phyloP scores from a whole-genome alignment of 2,797 vertebrate genomes.

The Cryptoblepharus egeriae region DNA sequence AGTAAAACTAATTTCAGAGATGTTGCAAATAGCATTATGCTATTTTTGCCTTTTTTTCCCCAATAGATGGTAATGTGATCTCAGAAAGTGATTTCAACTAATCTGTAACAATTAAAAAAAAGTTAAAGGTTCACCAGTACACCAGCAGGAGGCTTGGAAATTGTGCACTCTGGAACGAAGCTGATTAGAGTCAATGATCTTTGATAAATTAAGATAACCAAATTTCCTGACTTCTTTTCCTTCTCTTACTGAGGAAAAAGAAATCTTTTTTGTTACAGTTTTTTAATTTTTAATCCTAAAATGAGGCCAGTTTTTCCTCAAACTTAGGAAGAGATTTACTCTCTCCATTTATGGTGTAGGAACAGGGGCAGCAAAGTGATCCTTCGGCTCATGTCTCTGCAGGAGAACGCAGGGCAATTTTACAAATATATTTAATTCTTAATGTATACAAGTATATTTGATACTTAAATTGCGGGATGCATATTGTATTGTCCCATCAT shows the following conservation, averaged over 20 bases:
- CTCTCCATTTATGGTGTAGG: too few relatives aligned
- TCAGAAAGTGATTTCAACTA: slow-evolving; percentile 56
- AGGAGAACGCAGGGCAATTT: too few relatives aligned
- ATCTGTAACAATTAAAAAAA: slow-evolving; percentile 48
- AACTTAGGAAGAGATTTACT: too few relatives aligned
- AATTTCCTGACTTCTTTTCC: slow-evolving; percentile 15
- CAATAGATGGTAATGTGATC: slow-evolving; percentile 25
- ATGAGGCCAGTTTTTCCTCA: too few relatives aligned
- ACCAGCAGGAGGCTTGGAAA: slow-evolving; percentile 53
- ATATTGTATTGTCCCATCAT: too few relatives aligned
- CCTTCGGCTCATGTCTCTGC: too few relatives aligned
- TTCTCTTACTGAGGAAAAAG: slow-evolving; percentile 13
- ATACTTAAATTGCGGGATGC: too few relatives aligned
- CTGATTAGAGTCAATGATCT: slow-evolving; percentile 60
- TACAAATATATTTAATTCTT: too few relatives aligned
- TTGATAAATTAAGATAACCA: slow-evolving; percentile 56
- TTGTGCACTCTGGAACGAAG: slow-evolving; percentile 27
- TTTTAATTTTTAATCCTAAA: too few relatives aligned
- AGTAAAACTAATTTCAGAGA: slow-evolving; percentile 60
- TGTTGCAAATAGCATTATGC: slow-evolving; percentile 64
- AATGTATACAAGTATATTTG: too few relatives aligned
- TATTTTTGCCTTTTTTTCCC: slow-evolving; percentile 61
- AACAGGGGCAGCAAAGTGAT: too few relatives aligned
- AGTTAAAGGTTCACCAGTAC: slow-evolving; percentile 44
- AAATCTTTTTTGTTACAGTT: not conserved